phyloP scores from a whole-genome alignment of 2,888 invertebrate species.

The Caenorhabditis angaria region DNA sequence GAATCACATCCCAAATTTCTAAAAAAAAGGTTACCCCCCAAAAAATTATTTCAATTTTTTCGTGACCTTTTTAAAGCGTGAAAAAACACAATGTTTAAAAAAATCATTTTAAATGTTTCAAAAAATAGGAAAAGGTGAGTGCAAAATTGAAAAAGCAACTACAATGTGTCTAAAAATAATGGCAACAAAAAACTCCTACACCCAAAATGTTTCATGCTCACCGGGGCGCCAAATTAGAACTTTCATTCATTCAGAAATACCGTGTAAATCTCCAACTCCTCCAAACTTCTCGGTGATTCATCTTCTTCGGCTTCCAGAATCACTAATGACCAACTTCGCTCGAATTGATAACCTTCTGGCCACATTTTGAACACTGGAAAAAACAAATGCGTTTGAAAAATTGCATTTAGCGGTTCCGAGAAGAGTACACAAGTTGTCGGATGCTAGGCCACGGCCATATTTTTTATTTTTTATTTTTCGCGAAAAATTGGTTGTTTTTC shows the following conservation, averaged over 20 bases:
- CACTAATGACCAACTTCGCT: neutral
- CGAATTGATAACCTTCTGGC: neutral
- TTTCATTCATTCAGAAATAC: neutral
- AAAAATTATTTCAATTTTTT: too few relatives aligned
- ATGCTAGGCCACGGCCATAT: neutral
- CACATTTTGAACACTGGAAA: neutral
- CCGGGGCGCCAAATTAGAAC: conserved; percentile 1
- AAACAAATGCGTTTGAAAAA: neutral
- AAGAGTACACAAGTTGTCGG: neutral
- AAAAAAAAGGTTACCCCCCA: too few relatives aligned
- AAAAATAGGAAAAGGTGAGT: too few relatives aligned
- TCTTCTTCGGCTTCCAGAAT: neutral
- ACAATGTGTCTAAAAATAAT: too few relatives aligned
- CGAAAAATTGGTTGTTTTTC: neutral
- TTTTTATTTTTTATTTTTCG: conserved; percentile 7
- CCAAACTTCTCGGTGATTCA: neutral
- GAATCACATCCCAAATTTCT: too few relatives aligned
- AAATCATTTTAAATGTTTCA: too few relatives aligned
- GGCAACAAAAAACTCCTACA: neutral
- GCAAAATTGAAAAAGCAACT: too few relatives aligned
- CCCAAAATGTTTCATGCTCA: neutral
- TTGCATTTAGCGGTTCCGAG: neutral
- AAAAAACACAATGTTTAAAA: too few relatives aligned
- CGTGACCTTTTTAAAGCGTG: too few relatives aligned
- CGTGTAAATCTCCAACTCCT: neutral